Evolutionary conservation across 2,888 invertebrate genomes (phyloP).

Genomic region (Agrenia bidenticulata): DNA sequence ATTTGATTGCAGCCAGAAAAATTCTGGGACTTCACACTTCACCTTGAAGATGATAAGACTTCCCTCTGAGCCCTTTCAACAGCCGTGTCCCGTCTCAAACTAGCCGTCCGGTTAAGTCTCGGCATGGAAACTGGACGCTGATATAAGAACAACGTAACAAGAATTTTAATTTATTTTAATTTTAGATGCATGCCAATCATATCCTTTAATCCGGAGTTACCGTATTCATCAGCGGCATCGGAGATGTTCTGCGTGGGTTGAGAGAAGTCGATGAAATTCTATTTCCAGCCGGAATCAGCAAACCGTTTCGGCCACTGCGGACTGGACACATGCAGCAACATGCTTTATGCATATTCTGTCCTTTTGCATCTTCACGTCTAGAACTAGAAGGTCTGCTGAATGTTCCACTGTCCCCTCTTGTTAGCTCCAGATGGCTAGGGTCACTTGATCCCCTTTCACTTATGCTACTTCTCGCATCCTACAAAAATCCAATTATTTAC

Average conservation of each 20-base stretch:
- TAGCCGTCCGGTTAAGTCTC: constrained; percentile 39
- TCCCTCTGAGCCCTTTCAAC: constrained; percentile 9
- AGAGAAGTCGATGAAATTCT: no score
- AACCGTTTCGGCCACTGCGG: constrained; percentile 7
- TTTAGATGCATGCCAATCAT: no score
- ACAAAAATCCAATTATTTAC: neutral
- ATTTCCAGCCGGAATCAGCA: neutral
- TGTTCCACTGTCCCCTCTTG: constrained; percentile 15
- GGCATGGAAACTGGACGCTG: constrained; percentile 25
- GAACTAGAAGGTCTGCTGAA: constrained; percentile 3
- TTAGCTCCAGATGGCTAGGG: neutral
- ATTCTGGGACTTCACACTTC: no score
- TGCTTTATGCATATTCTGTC: constrained; percentile 4
- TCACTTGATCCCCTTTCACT: neutral
- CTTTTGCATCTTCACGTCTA: neutral
- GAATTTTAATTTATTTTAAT: no score
- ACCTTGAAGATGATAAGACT: neutral
- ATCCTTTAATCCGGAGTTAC: no score
- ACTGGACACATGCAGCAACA: constrained; percentile 45
- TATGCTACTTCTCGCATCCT: constrained; percentile 6
- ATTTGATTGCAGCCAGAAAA: no score
- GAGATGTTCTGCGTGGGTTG: no score
- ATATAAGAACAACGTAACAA: no score
- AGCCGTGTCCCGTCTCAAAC: constrained; percentile 35
- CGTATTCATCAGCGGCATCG: no score